Percentiles rank a stretch among this genome's conserved stretches.
Evolutionary conservation across 2,113 vertebrate species (phyloP).

Genomic region (Percina caprodes): DNA sequence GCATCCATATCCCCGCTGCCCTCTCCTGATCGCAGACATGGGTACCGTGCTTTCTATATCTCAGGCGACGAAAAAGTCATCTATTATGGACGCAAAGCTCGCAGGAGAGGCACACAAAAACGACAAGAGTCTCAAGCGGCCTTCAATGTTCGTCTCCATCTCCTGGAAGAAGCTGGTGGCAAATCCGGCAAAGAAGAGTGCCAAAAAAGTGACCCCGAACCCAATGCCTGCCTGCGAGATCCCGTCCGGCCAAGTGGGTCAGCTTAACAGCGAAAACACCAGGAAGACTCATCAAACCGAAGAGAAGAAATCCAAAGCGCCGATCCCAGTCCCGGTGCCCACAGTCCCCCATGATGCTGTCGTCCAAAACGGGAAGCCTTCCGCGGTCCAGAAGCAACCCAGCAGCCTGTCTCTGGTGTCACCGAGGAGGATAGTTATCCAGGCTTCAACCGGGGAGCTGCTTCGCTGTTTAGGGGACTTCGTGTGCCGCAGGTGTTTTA

Average conservation of each 20-base stretch:
- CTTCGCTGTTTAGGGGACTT: slow-evolving; percentile 95
- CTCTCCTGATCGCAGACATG: slow-evolving; percentile 81
- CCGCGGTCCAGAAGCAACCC: slow-evolving; percentile 78
- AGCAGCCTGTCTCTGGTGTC: slow-evolving; percentile 84
- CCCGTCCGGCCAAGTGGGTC: slow-evolving; percentile 74
- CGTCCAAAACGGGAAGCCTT: slow-evolving; percentile 67
- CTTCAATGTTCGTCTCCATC: slow-evolving; percentile 90
- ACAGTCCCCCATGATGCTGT: slow-evolving; percentile 72
- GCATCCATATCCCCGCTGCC: slow-evolving; percentile 59
- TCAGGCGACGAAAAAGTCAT: slow-evolving; percentile 85
- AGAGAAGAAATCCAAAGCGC: slow-evolving; percentile 81
- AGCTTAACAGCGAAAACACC: slow-evolving; percentile 79
- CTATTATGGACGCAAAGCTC: slow-evolving; percentile 70
- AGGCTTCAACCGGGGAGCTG: slow-evolving; percentile 96
- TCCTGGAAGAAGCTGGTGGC: slow-evolving; percentile 92
- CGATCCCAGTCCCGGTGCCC: slow-evolving; percentile 86
- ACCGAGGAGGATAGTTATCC: slow-evolving; percentile 91
- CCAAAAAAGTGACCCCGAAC: slow-evolving; percentile 93
- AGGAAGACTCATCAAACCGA: slow-evolving; percentile 74
- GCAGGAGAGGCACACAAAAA: slow-evolving; percentile 59
- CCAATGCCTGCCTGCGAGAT: slow-evolving; percentile 70
- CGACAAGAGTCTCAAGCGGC: slow-evolving; percentile 91
- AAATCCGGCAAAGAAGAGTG: slow-evolving; percentile 91
- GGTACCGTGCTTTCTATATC: slow-evolving; percentile 95
- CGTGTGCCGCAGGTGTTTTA: slow-evolving; percentile 93